Conservation (phyloP, 2,797 vertebrate species). For the Thalassophryne amazonica region DNA sequence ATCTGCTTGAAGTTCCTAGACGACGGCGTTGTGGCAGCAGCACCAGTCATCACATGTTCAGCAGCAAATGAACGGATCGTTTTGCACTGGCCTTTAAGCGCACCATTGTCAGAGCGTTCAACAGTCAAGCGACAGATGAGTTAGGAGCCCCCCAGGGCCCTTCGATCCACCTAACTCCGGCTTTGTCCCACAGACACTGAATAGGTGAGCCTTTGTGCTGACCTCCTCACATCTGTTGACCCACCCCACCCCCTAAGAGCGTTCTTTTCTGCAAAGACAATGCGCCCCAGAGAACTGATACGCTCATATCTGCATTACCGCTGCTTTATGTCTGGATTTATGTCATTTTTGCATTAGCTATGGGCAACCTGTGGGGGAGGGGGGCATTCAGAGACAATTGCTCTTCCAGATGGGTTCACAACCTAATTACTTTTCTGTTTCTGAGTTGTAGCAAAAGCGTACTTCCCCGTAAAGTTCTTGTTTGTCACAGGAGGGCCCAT, state of each 20-base stretch:
- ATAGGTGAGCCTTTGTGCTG: constrained; percentile 84
- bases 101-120: constrained; percentile 78
- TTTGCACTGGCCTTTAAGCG: constrained; percentile 75
- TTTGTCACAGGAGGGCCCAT: constrained; percentile 33
- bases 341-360: constrained; percentile 46
- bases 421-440: constrained; percentile 32
- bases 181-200: constrained; percentile 82
- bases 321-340: constrained; percentile 52
- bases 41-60: constrained; percentile 60
- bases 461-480: constrained; percentile 9
- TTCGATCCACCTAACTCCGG: constrained; percentile 68
- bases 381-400: not conserved
- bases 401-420: constrained; percentile 28
- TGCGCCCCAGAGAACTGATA: constrained; percentile 70
- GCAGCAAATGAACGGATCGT: constrained; percentile 74
- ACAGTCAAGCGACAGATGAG: constrained; percentile 78
- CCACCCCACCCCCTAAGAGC: constrained; percentile 75
- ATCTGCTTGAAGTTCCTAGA: constrained; percentile 7
- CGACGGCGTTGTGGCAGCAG: constrained; percentile 48
- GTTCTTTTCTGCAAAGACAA: constrained; percentile 62
- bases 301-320: constrained; percentile 57
- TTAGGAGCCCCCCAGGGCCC: constrained; percentile 71
- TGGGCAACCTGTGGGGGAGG: constrained; percentile 29
- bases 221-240: constrained; percentile 78
- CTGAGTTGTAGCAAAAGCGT: constrained; percentile 12